Percentiles rank a stretch among this genome's conserved stretches.
Conservation (phyloP, 2,113 vertebrate genomes). For the Hemicordylus capensis region DNA sequence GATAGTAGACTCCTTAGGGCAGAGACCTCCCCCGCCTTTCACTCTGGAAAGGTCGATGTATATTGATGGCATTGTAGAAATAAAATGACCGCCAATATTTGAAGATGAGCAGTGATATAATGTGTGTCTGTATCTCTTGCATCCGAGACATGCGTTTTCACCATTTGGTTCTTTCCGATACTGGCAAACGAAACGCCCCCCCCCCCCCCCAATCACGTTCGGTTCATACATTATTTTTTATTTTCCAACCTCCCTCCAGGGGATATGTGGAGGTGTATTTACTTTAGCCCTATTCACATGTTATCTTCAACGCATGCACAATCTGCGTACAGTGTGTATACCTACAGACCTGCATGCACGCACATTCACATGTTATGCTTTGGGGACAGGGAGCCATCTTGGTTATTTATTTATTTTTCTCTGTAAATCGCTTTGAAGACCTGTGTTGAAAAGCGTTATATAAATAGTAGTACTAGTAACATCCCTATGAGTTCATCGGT, state of each 20-base stretch:
- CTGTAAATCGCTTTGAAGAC: no score
- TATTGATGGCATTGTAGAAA: neutral
- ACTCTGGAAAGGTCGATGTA: neutral
- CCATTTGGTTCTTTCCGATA: neutral
- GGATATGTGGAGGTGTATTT: no score
- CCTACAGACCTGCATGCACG: no score
- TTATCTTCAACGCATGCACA: no score
- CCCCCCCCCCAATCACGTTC: neutral
- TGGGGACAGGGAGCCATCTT: no score
- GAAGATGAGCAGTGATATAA: neutral
- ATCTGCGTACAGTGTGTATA: no score
- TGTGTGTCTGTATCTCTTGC: neutral
- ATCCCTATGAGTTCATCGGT: no score
- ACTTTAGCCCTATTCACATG: neutral
- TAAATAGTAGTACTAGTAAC: no score
- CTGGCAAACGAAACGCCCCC: neutral
- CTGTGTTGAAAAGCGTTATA: no score
- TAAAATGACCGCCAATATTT: neutral
- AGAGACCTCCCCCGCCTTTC: neutral
- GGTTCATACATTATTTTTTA: neutral
- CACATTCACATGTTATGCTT: no score
- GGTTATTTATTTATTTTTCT: no score
- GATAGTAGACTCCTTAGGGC: neutral
- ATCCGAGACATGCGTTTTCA: neutral
- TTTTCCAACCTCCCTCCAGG: no score